Evolutionary conservation across 2,888 invertebrate genomes (phyloP).

Genomic region (Nephrotoma flavescens): DNA sequence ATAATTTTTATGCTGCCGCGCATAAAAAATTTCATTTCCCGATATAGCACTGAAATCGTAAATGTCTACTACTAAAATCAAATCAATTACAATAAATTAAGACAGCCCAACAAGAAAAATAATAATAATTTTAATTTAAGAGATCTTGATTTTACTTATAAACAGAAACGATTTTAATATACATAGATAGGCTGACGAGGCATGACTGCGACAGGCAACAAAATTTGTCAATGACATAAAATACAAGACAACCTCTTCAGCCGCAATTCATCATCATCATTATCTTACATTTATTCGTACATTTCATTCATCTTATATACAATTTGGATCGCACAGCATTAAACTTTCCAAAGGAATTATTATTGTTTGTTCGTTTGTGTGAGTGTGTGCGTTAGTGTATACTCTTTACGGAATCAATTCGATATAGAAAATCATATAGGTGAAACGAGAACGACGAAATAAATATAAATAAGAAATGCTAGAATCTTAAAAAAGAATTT

Average conservation of each 20-base stretch:
- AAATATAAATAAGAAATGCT: background rate
- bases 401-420: background rate
- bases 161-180: background rate
- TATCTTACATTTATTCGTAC: background rate
- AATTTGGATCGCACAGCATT: background rate
- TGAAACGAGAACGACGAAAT: background rate
- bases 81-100: background rate
- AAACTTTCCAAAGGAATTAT: background rate
- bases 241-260: background rate
- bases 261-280: background rate
- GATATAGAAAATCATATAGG: background rate
- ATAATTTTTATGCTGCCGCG: background rate
- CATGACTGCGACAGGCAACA: background rate
- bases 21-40: background rate
- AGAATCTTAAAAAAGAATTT: background rate
- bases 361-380: background rate
- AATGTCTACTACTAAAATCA: background rate
- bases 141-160: background rate
- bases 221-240: background rate
- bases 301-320: background rate
- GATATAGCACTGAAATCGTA: background rate
- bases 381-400: background rate
- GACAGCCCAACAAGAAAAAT: background rate
- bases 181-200: background rate
- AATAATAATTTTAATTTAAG: background rate